Base-by-base conservation (phyloP, 2,113 vertebrate genomes). In the Dendrocopos noguchii region DNA sequence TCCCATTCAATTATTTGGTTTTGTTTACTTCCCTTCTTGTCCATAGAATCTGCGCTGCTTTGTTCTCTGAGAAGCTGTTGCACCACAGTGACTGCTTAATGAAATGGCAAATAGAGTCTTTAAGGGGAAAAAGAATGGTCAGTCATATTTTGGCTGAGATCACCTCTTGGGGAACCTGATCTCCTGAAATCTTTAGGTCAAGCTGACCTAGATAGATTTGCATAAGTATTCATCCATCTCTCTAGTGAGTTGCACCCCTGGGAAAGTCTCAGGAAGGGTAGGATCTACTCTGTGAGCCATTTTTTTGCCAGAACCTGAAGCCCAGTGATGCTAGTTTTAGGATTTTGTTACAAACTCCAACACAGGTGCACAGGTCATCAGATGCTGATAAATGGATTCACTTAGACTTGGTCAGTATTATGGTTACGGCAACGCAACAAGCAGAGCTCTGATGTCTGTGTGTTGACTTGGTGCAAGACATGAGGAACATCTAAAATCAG, bases 321-420 rank as follows among this genome's bases (percentile, higher is more conserved):
- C 72, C 53, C 56, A 25, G 12, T 1, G 34, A 42, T 85, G 79
- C 94, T 85, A 61, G 59, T 95, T 94, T 94, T 77, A 78, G 75
- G 79, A 72, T 96, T 94, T 86, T 82, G 82, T 95, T 92, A 74
- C 87, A 64, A 74, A 34, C 42, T 83, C 72, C 29, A 29, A 0
- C 1, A 57, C 93, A 93, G 91, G 87, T 94, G 88, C 84, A 67
- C 67, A 72, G 87, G 68, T 68, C 79, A 94, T 68, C 79, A 85
- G 56, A 80, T 83, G 65, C 57, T 80, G 94, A 89, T 81, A 93
- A 93, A 94, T 74, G 64, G 80, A 47, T 77, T 94, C 61, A 60
- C 75, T 92, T 85, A 50, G 71, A 55, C 84, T 87, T 0, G 3
- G 61, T 86, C 21, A 8, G 3, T 59, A 65, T 50, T 50, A 46